Evolutionary conservation across 2,888 invertebrate genomes (phyloP).

Genomic region (Quadroppia sp.): DNA sequence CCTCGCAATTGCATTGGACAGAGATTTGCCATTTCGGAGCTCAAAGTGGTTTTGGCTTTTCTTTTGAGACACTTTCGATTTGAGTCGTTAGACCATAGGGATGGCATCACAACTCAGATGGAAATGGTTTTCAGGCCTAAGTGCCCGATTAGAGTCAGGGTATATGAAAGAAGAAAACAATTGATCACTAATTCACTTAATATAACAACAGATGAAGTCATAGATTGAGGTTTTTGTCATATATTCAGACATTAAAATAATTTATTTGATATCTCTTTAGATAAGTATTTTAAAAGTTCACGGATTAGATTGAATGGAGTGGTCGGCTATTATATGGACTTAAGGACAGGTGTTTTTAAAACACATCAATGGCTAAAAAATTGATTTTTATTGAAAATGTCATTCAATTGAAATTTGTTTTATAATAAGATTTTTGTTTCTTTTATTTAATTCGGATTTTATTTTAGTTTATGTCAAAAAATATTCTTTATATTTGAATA

Average conservation of each 20-base stretch:
- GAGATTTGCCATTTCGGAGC: constrained; percentile 47
- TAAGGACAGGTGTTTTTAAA: too few relatives aligned
- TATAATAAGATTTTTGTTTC: too few relatives aligned
- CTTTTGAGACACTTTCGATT: constrained; percentile 45
- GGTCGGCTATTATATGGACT: too few relatives aligned
- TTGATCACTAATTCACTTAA: background rate
- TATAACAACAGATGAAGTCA: background rate
- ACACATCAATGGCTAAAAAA: too few relatives aligned
- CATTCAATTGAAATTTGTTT: too few relatives aligned
- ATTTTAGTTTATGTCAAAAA: too few relatives aligned
- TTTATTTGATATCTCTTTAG: background rate
- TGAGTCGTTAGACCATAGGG: constrained; percentile 44
- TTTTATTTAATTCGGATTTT: too few relatives aligned
- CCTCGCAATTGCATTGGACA: constrained; percentile 47
- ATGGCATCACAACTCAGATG: constrained; percentile 44
- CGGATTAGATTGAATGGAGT: too few relatives aligned
- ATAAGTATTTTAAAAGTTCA: too few relatives aligned
- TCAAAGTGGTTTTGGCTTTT: constrained; percentile 47
- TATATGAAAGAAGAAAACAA: constrained; percentile 40
- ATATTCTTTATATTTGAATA: too few relatives aligned
- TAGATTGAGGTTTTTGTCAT: background rate
- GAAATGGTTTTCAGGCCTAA: constrained; percentile 47
- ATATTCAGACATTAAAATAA: background rate
- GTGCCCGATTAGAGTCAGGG: constrained; percentile 40
- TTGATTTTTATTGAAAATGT: too few relatives aligned